Conservation (phyloP, 2,888 invertebrate species). For the Cephus rjabovi region DNA sequence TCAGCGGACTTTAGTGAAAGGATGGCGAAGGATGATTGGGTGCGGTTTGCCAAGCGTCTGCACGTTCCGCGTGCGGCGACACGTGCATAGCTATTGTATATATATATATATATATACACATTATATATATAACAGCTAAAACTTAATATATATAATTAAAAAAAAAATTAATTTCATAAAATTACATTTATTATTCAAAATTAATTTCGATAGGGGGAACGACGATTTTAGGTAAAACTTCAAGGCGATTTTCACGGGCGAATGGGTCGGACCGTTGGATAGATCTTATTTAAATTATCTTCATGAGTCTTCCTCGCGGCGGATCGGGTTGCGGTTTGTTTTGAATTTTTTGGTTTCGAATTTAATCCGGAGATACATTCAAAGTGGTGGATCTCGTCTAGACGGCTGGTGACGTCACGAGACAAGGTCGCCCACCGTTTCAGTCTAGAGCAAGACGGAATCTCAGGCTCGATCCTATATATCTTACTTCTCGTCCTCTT, state of each 20-base stretch:
- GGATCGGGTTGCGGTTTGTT: slow-evolving; percentile 10
- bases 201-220: not conserved
- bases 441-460: slow-evolving; percentile 27
- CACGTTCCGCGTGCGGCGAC: not conserved
- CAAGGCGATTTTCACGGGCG: not conserved
- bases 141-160: not conserved
- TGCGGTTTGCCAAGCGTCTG: not conserved
- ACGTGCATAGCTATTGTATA: not conserved
- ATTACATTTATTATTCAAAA: not conserved
- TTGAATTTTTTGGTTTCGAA: slow-evolving; percentile 44
- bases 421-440: slow-evolving; percentile 56
- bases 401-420: slow-evolving; percentile 56
- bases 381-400: slow-evolving; percentile 51
- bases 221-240: not conserved
- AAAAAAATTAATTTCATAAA: not conserved
- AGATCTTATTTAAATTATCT: not conserved
- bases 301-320: not conserved
- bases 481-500: not conserved
- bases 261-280: not conserved
- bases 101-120: not conserved
- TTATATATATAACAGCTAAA: not conserved
- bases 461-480: not conserved
- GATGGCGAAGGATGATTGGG: not conserved
- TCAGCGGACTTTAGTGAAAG: not conserved
- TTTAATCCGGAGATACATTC: slow-evolving; percentile 47